A percentile compares a stretch with the other conserved stretches of the same genome.
phyloP scores from a whole-genome alignment of 2,797 vertebrate species.

The Melanotaenia pygmaea region DNA sequence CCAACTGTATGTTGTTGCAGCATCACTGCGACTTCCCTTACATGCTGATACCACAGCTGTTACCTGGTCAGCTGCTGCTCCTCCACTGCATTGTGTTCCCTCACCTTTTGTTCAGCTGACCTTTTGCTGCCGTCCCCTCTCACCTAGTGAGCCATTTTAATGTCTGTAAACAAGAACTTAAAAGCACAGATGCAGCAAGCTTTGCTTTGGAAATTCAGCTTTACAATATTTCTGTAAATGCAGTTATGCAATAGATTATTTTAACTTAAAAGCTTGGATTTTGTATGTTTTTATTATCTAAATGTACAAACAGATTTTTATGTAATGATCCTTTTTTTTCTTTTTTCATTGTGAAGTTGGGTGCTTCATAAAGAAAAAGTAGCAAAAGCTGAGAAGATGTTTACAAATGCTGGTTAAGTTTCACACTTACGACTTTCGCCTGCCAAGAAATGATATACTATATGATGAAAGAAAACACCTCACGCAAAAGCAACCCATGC shows the following conservation, averaged over 20 bases:
- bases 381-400: neutral
- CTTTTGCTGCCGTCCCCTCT: constrained; percentile 28
- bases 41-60: neutral
- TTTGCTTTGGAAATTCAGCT: neutral
- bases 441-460: constrained; percentile 9
- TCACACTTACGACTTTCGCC: neutral
- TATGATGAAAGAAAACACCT: constrained; percentile 14
- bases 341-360: neutral
- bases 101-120: neutral
- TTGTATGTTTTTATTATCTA: neutral
- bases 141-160: constrained; percentile 43
- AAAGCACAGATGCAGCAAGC: constrained; percentile 3
- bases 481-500: constrained; percentile 1
- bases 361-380: neutral
- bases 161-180: constrained; percentile 32
- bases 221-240: neutral
- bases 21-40: neutral
- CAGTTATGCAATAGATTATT: neutral
- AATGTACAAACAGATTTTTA: neutral
- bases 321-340: neutral
- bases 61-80: constrained; percentile 3
- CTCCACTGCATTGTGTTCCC: neutral
- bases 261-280: neutral
- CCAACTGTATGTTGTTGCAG: neutral
- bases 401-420: neutral